phyloP scores from a whole-genome alignment of 1,140 invertebrate species.

The Araneus ventricosus region DNA sequence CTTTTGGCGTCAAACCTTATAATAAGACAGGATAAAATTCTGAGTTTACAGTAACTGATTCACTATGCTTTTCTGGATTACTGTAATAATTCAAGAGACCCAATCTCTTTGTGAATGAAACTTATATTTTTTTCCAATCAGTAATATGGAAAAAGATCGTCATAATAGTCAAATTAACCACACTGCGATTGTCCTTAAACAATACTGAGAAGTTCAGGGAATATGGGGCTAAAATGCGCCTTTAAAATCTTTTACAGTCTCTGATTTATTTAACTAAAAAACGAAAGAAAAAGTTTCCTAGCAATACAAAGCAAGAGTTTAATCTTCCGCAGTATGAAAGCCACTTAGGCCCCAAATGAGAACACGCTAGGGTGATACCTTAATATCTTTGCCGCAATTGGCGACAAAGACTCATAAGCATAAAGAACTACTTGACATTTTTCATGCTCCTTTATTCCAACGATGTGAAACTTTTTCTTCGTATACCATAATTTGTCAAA shows the following conservation, averaged over 20 bases:
- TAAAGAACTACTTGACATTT: conserved; percentile 61
- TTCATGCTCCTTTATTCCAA: conserved; percentile 50
- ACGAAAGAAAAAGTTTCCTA: background rate
- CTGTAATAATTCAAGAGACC: too few species aligned
- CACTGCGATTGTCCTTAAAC: background rate
- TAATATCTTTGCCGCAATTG: conserved; percentile 7
- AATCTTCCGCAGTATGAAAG: background rate
- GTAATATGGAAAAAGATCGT: too few species aligned
- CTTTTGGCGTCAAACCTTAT: too few species aligned
- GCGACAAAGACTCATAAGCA: conserved; percentile 41
- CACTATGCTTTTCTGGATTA: too few species aligned
- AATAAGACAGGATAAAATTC: too few species aligned
- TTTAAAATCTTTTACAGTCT: background rate
- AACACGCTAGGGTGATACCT: background rate
- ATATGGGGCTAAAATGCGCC: background rate
- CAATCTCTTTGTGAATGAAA: too few species aligned
- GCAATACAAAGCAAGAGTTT: conserved; percentile 2
- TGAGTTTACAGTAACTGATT: too few species aligned
- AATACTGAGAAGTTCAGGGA: background rate
- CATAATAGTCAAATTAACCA: too few species aligned
- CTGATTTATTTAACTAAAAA: background rate
- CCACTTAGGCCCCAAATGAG: background rate
- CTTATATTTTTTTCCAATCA: too few species aligned
- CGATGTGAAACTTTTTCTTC: conserved; percentile 29
- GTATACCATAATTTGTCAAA: conserved; percentile 70